Conservation (phyloP, 2,797 vertebrate species). For the Tapirus indicus region DNA sequence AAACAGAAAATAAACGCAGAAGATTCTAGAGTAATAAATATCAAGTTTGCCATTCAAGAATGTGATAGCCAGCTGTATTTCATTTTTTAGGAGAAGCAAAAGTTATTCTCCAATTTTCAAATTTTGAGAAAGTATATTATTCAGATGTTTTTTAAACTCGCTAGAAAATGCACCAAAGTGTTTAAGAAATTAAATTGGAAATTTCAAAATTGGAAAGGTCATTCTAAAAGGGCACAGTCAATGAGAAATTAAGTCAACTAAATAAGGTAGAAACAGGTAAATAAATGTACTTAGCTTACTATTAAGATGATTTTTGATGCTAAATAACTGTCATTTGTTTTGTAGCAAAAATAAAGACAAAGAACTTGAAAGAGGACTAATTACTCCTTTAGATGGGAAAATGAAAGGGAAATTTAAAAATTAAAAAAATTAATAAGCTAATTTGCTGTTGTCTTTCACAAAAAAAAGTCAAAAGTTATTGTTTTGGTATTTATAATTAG, state of each 20-base stretch:
- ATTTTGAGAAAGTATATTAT: neutral
- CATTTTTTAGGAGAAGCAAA: neutral
- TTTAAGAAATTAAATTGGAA: neutral
- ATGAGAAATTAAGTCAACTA: neutral
- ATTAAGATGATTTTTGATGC: neutral
- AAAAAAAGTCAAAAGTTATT: neutral
- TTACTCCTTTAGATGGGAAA: neutral
- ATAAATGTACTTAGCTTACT: neutral
- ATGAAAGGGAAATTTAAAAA: neutral
- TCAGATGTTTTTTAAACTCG: neutral
- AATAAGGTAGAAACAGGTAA: neutral
- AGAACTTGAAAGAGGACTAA: neutral
- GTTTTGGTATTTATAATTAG: neutral
- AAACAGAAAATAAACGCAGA: neutral
- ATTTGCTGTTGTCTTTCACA: too few species aligned
- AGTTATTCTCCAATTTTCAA: neutral
- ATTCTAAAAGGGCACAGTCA: neutral
- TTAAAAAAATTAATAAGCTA: neutral
- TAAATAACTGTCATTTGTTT: neutral
- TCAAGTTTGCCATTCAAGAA: neutral
- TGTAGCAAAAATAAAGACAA: neutral
- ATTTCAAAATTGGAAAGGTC: neutral
- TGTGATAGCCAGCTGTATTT: neutral
- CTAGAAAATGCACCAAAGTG: neutral
- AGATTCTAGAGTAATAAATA: neutral